A percentile compares a stretch with the other conserved stretches of the same genome.
phyloP scores from a whole-genome alignment of 2,888 invertebrate species.

The Saturnia pavonia region DNA sequence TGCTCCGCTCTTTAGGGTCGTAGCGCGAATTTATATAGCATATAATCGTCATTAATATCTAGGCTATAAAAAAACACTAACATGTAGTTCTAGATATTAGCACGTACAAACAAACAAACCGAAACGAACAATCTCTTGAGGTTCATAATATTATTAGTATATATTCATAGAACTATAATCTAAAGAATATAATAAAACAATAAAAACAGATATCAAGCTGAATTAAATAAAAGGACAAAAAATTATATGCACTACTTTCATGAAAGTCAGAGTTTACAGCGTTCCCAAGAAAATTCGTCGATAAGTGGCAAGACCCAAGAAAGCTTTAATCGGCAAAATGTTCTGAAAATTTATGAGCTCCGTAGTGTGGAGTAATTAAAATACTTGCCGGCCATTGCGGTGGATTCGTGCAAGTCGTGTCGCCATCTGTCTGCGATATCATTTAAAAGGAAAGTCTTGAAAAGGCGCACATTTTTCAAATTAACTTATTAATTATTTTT shows the following conservation, averaged over 20 bases:
- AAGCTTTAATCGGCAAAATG: constrained; percentile 59
- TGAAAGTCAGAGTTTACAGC: constrained; percentile 23
- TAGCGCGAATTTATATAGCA: too few species aligned
- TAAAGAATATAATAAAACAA: too few species aligned
- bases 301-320: constrained; percentile 39
- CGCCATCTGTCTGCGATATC: constrained; percentile 64
- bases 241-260: constrained; percentile 17
- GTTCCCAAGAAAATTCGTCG: constrained; percentile 28
- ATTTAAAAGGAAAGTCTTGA: constrained; percentile 1
- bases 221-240: neutral
- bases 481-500: neutral
- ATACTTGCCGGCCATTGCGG: constrained; percentile 34
- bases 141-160: too few species aligned
- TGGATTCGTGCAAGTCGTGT: too few species aligned
- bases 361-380: constrained; percentile 70
- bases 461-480: neutral
- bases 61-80: too few species aligned
- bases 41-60: too few species aligned
- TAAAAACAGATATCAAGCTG: neutral
- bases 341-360: constrained; percentile 60
- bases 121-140: too few species aligned
- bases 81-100: too few species aligned
- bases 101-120: too few species aligned
- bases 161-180: too few species aligned
- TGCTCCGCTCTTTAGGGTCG: too few species aligned